Evolutionary conservation across 1,140 invertebrate genomes (phyloP), one percentile per base, ranked within the genome.

Genomic region (Lordiphosa clarofinis): DNA sequence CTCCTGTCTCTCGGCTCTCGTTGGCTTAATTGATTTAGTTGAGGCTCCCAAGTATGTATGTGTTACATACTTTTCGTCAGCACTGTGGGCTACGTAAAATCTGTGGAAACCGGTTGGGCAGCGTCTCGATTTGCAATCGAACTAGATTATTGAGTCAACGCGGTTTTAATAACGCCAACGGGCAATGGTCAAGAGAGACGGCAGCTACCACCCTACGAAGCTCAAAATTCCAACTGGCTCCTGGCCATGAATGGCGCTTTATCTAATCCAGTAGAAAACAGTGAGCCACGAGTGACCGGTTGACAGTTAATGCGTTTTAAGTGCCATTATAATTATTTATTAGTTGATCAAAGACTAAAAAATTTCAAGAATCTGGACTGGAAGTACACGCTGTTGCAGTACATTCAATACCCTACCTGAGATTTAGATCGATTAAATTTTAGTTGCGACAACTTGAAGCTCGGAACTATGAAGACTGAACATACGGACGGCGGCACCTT

Each of bases 11-110:
- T 57, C 44, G 61, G 36, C 48, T 58, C 47, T 69, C 69, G 72
- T 73, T 84, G 73, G 56, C 60, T 73, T 82, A 82, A 82, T 82
- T 82, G 78, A 84, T 82, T 82, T 84, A 84, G 73, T 70, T 68
- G 63, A 49, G 40, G 72, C 73, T 70, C 58, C 73, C 64, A 73
- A 35, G 19, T 38, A 49, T 24, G 15, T 49, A 38, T 43, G 35
- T 15, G 53, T 56, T 54, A 67, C 65, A 69, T 84, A 61, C 72
- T 76, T 54, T 65, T 58, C 40, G 55, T 67, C 59, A 38, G 56
- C 72, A 84, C 67, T 81, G 78, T 81, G 54, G 56, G 61, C 56
- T 36, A 66, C 67, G 50, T 33, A 37, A 31, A 36, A 33, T 9
- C 12, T 35, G 21, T 6, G 15, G 28, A 50, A 81, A 81, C 76